A percentile compares a stretch with the other conserved stretches of the same genome.
These are phyloP conservation scores for Micrasema minimum DNA, from an alignment of 1,140 invertebrate species.

Conservation along the genomic window DNA sequence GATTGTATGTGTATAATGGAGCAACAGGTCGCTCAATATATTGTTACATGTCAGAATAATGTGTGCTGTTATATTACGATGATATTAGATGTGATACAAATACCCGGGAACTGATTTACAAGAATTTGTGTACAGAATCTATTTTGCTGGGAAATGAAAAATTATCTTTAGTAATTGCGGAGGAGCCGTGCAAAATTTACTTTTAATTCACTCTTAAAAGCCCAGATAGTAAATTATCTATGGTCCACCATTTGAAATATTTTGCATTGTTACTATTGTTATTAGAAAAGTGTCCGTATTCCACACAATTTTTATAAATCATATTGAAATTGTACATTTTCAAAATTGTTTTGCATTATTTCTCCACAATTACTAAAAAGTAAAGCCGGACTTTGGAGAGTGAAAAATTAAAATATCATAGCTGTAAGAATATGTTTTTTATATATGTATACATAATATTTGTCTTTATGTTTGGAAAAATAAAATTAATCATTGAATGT, in stretches of 20 bases:
- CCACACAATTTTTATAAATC: too few relatives aligned
- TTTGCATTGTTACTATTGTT: too few relatives aligned
- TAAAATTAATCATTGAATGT: not conserved
- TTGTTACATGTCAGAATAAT: not conserved
- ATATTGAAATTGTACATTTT: too few relatives aligned
- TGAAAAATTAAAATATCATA: conserved; percentile 28
- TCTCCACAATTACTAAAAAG: not conserved
- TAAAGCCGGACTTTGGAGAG: not conserved
- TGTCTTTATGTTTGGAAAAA: conserved; percentile 7
- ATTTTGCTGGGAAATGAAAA: not conserved
- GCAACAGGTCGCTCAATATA: too few relatives aligned
- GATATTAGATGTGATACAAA: conserved; percentile 31
- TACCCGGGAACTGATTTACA: conserved; percentile 21
- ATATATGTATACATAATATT: conserved; percentile 11
- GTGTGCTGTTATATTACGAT: conserved; percentile 11
- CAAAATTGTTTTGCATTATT: not conserved
- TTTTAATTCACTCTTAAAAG: too few relatives aligned
- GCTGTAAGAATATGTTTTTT: conserved; percentile 21
- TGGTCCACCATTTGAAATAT: too few relatives aligned
- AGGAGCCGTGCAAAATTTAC: not conserved
- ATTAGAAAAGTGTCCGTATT: too few relatives aligned
- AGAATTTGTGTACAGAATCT: too few relatives aligned
- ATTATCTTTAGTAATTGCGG: conserved; percentile 1
- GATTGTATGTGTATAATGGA: too few relatives aligned
- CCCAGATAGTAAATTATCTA: too few relatives aligned